phyloP scores from a whole-genome alignment of 1,140 invertebrate species.

The Hycleus phaleratus region DNA sequence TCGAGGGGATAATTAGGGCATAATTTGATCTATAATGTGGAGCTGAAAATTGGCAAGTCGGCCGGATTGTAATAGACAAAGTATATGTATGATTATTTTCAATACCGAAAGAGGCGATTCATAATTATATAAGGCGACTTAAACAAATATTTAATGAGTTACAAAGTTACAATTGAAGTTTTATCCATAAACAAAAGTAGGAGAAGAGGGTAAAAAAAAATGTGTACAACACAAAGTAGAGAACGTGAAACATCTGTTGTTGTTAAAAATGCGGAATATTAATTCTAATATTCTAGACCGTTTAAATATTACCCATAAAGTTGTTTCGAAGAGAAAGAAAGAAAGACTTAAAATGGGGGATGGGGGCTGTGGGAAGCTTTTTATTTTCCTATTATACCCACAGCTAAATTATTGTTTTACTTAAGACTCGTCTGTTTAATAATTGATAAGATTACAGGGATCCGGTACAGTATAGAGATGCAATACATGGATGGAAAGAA shows the following conservation, averaged over 20 bases:
- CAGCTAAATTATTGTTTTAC: conserved; percentile 35
- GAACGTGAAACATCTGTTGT: conserved; percentile 31
- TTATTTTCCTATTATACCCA: conserved; percentile 34
- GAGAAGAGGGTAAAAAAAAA: too few species aligned
- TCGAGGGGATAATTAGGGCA: too few species aligned
- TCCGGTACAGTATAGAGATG: too few species aligned
- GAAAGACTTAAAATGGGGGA: background rate
- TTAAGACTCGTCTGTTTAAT: conserved; percentile 34
- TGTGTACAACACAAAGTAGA: too few species aligned
- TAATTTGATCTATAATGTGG: too few species aligned
- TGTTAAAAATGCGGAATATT: conserved; percentile 33
- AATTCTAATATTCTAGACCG: conserved; percentile 27
- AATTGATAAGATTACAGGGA: conserved; percentile 33
- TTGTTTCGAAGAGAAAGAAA: conserved; percentile 4
- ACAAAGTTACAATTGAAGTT: background rate
- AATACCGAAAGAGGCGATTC: too few species aligned
- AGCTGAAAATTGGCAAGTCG: too few species aligned
- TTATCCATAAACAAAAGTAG: conserved; percentile 28
- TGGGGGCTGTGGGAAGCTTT: conserved; percentile 19
- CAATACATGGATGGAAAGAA: too few species aligned
- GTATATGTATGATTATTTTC: too few species aligned
- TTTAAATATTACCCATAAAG: conserved; percentile 28
- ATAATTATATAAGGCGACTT: too few species aligned
- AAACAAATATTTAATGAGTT: too few species aligned
- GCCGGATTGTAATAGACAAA: too few species aligned